Evolutionary conservation across 2,888 invertebrate species (phyloP).

Genomic region (Deilephila elpenor): DNA sequence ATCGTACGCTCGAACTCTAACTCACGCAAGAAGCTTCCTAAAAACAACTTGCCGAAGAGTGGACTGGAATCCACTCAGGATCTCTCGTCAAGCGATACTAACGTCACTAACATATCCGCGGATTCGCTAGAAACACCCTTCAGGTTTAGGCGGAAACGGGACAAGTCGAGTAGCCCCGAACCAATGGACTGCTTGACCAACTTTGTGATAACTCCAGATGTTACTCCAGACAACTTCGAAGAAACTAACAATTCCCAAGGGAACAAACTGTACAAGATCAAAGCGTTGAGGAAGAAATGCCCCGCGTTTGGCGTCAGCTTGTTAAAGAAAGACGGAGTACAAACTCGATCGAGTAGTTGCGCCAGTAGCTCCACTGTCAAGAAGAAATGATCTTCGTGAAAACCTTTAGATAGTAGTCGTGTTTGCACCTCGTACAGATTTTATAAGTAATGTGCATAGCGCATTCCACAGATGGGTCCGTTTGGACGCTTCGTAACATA

Average conservation of each 20-base stretch:
- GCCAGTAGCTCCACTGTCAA: constrained; percentile 74
- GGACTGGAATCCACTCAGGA: constrained; percentile 72
- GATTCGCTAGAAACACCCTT: constrained; percentile 78
- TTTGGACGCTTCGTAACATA: constrained; percentile 49
- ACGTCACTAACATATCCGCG: constrained; percentile 77
- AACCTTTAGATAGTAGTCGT: constrained; percentile 43
- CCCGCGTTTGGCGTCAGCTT: constrained; percentile 73
- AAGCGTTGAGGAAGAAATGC: constrained; percentile 77
- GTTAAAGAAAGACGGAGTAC: constrained; percentile 76
- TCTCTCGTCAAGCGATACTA: constrained; percentile 79
- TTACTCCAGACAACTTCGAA: constrained; percentile 75
- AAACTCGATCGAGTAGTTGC: constrained; percentile 78
- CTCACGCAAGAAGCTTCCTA: constrained; percentile 74
- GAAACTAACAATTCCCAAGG: constrained; percentile 80
- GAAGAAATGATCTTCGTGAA: constrained; percentile 79
- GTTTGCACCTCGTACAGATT: constrained; percentile 48
- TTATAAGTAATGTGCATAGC: constrained; percentile 59
- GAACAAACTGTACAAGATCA: constrained; percentile 79
- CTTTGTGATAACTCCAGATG: constrained; percentile 74
- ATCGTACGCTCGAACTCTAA: constrained; percentile 75
- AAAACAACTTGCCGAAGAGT: constrained; percentile 62
- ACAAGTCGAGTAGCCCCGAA: constrained; percentile 76
- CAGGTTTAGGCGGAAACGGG: constrained; percentile 76
- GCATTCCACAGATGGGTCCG: constrained; percentile 50
- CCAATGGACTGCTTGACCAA: constrained; percentile 78